Evolutionary conservation across 1,140 invertebrate species (phyloP).

Genomic region (Melitaea cinxia): DNA sequence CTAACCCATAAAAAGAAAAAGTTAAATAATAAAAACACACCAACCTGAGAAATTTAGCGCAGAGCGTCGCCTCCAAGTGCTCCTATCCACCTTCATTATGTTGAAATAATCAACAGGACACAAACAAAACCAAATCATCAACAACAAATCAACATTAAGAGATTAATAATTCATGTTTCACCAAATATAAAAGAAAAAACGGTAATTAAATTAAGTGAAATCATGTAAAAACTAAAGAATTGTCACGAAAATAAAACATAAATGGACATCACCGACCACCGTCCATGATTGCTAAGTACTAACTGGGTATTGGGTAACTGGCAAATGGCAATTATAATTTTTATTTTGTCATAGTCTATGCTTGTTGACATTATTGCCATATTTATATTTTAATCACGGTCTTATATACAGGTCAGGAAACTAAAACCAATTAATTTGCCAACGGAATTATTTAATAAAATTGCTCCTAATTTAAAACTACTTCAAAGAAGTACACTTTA

Average conservation of each 20-base stretch:
- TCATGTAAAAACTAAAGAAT: conserved; percentile 47
- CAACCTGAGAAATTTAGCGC: conserved; percentile 61
- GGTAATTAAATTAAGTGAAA: conserved; percentile 56
- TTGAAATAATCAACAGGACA: conserved; percentile 66
- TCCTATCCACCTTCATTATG: conserved; percentile 71
- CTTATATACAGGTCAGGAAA: too few relatives aligned
- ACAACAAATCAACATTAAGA: conserved; percentile 42
- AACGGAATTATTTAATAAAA: too few relatives aligned
- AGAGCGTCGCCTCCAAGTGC: conserved; percentile 64
- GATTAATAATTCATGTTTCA: conserved; percentile 62
- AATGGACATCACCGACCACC: conserved; percentile 51
- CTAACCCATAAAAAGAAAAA: not conserved
- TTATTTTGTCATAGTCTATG: not conserved
- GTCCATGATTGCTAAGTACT: conserved; percentile 43
- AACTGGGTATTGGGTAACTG: too few relatives aligned
- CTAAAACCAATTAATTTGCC: too few relatives aligned
- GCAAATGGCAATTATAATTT: not conserved
- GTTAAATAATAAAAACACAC: conserved; percentile 21
- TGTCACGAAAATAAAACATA: conserved; percentile 65
- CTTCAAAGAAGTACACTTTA: too few relatives aligned
- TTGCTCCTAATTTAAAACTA: too few relatives aligned
- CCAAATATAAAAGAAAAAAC: conserved; percentile 41
- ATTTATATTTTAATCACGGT: too few relatives aligned
- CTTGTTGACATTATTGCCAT: not conserved
- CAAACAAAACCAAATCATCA: conserved; percentile 53